These are phyloP conservation scores for Geophilus truncorum DNA, from an alignment of 2,888 invertebrate genomes.

Conservation along the genomic window DNA sequence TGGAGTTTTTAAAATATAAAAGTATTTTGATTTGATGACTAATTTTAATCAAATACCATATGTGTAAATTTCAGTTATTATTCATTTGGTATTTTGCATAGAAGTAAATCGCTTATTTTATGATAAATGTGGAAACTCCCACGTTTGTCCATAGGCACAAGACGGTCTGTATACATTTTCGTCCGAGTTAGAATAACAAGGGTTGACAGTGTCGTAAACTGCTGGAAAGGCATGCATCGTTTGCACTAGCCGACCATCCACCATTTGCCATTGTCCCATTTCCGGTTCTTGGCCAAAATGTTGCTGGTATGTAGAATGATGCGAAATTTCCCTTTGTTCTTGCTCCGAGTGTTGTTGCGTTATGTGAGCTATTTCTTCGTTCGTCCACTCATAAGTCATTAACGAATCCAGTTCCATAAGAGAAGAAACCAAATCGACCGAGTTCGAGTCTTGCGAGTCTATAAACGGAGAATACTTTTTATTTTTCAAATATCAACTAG, in stretches of 20 bases:
- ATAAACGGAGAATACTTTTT: no score
- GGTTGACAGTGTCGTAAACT: background rate
- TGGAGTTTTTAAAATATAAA: background rate
- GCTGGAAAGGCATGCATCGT: background rate
- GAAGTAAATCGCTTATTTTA: no score
- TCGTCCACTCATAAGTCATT: background rate
- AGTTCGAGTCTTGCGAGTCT: background rate
- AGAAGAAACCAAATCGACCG: background rate
- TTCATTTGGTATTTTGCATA: no score
- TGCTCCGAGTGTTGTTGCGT: background rate
- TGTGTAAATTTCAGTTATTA: no score
- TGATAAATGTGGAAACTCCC: background rate
- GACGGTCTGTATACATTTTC: background rate
- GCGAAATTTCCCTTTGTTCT: background rate
- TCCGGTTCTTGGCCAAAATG: background rate
- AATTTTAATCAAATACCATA: background rate
- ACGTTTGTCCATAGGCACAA: background rate
- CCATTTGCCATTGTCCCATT: conserved; percentile 5
- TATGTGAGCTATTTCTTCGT: background rate
- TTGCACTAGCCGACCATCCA: background rate
- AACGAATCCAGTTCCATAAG: background rate
- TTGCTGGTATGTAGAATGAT: background rate
- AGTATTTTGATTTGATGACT: background rate
- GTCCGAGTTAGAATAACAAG: background rate
- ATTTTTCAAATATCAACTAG: background rate